Evolutionary conservation across 2,888 invertebrate genomes (phyloP).

Genomic region (Oxyteleia sp.): DNA sequence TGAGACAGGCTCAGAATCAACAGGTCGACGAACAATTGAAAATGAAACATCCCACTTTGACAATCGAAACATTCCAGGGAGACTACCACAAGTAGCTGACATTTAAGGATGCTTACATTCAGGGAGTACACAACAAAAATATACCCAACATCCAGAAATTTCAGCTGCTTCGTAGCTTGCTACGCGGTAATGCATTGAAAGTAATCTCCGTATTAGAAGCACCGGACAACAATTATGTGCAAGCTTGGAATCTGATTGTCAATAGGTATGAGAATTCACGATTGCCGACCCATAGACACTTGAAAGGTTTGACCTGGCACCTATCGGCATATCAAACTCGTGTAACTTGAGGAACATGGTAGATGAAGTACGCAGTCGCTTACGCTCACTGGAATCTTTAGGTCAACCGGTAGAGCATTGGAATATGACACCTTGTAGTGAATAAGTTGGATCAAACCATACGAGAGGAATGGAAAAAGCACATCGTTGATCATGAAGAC

Average conservation of each 20-base stretch:
- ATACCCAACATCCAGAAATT: slow-evolving; percentile 15
- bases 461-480: slow-evolving; percentile 34
- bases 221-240: slow-evolving; percentile 7
- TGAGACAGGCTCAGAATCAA: neutral
- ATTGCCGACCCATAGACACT: slow-evolving; percentile 14
- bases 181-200: slow-evolving; percentile 11
- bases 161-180: slow-evolving; percentile 15
- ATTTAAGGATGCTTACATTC: slow-evolving; percentile 5
- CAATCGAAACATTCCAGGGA: neutral
- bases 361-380: slow-evolving; percentile 14
- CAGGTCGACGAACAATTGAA: neutral
- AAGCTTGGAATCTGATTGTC: slow-evolving; percentile 11
- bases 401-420: slow-evolving; percentile 30
- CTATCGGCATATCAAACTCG: slow-evolving; percentile 2
- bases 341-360: slow-evolving; percentile 8
- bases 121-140: slow-evolving; percentile 11
- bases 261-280: slow-evolving; percentile 10
- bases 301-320: slow-evolving; percentile 25
- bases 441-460: slow-evolving; percentile 30
- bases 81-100: slow-evolving; percentile 7
- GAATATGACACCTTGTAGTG: slow-evolving; percentile 6
- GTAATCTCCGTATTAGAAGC: slow-evolving; percentile 11
- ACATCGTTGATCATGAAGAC: neutral
- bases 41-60: slow-evolving; percentile 8
- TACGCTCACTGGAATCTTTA: slow-evolving; percentile 13